A percentile compares a stretch with the other conserved stretches of the same genome.
These are phyloP conservation scores for Tychaedon coryphoeus DNA, from an alignment of 2,113 vertebrate genomes.

Conservation along the genomic window DNA sequence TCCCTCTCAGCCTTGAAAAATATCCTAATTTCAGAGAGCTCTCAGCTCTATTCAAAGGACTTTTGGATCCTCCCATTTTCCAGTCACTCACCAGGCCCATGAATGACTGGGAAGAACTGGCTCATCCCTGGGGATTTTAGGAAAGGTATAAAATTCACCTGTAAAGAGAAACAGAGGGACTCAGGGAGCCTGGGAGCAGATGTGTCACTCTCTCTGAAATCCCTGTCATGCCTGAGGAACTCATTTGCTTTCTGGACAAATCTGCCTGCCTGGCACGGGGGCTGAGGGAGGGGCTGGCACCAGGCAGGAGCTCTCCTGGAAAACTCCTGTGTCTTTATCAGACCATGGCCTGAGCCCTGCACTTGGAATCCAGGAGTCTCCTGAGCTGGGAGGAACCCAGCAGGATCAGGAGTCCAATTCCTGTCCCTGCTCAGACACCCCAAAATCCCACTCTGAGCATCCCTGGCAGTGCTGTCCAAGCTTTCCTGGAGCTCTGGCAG, in stretches of 20 bases:
- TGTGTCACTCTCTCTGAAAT: neutral
- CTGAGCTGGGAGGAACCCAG: neutral
- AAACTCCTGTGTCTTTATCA: neutral
- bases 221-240: neutral
- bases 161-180: neutral
- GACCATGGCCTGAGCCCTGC: accelerated
- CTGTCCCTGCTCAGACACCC: neutral
- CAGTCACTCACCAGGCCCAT: neutral
- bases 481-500: neutral
- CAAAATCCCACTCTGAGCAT: neutral
- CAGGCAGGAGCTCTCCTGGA: neutral
- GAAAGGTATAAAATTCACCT: neutral
- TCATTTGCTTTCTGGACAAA: neutral
- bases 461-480: neutral
- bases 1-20: neutral
- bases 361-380: neutral
- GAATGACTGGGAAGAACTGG: neutral
- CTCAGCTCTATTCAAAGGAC: neutral
- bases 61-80: neutral
- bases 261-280: neutral
- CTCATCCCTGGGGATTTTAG: neutral
- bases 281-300: neutral
- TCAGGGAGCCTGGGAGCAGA: neutral
- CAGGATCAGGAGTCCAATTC: accelerated
- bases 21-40: neutral